Evolutionary conservation across 1,140 invertebrate species (phyloP).

Genomic region (Dreissena polymorpha): DNA sequence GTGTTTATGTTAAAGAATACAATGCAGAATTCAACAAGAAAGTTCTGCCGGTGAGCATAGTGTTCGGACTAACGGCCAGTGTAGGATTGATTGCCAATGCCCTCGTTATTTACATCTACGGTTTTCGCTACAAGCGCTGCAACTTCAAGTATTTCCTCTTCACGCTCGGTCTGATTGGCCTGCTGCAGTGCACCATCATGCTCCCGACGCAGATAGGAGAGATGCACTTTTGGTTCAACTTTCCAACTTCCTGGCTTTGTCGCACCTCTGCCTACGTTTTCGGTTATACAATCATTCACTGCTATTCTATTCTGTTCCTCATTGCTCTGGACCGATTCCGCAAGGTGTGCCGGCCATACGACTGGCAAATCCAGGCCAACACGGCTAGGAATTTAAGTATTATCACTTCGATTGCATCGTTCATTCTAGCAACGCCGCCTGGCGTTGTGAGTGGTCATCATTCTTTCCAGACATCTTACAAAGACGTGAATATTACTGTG

Average conservation of each 20-base stretch:
- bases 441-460: constrained; percentile 50
- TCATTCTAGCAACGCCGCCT: constrained; percentile 40
- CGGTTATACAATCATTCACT: constrained; percentile 43
- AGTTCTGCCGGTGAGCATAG: constrained; percentile 44
- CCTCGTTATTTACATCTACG: constrained; percentile 45
- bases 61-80: constrained; percentile 46
- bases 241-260: constrained; percentile 49
- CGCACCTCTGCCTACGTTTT: constrained; percentile 44
- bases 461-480: constrained; percentile 41
- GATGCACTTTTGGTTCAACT: constrained; percentile 52
- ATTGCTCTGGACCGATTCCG: constrained; percentile 45
- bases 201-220: constrained; percentile 46
- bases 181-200: constrained; percentile 47
- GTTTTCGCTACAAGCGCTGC: constrained; percentile 45
- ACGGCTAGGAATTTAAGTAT: constrained; percentile 41
- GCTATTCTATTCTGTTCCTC: constrained; percentile 34
- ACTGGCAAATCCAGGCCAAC: constrained; percentile 48
- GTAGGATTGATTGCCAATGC: constrained; percentile 40
- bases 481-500: constrained; percentile 42
- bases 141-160: constrained; percentile 53
- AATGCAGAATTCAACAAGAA: constrained; percentile 22
- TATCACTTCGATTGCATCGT: constrained; percentile 13
- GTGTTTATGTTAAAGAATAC: neutral
- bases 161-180: constrained; percentile 36
- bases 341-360: constrained; percentile 48